These are phyloP conservation scores for Drosophila ustulata DNA, from an alignment of 2,888 invertebrate genomes.

Conservation along the genomic window DNA sequence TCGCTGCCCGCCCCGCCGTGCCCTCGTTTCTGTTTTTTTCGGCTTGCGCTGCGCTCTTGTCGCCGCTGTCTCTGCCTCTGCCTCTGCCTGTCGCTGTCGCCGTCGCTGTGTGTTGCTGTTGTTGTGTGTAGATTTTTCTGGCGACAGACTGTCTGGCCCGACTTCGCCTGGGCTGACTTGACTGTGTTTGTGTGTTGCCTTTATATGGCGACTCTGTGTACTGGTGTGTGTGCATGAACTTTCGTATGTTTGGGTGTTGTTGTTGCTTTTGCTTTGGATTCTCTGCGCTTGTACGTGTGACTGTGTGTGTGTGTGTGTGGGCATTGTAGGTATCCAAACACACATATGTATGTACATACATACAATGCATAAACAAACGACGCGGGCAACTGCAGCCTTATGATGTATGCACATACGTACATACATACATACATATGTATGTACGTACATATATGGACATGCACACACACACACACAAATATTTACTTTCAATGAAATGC, in stretches of 20 bases:
- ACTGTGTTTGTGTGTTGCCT: conserved; percentile 59
- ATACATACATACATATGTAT: conserved; percentile 5
- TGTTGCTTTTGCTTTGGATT: conserved; percentile 62
- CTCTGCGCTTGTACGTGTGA: conserved; percentile 25
- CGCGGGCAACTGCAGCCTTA: background rate
- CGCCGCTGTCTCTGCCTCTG: conserved; percentile 16
- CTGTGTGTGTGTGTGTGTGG: conserved; percentile 19
- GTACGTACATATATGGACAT: conserved; percentile 11
- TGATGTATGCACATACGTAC: conserved; percentile 16
- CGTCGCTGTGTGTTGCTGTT: conserved; percentile 30
- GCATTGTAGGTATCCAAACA: conserved; percentile 46
- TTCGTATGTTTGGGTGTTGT: conserved; percentile 63
- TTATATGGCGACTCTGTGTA: conserved; percentile 58
- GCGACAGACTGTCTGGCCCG: conserved; percentile 69
- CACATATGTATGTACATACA: conserved; percentile 19
- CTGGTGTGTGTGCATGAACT: conserved; percentile 54
- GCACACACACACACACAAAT: conserved; percentile 44
- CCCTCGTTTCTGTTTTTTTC: conserved; percentile 41
- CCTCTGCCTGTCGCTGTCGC: conserved; percentile 9
- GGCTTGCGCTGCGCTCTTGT: conserved; percentile 52
- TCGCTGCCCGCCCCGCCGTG: conserved; percentile 35
- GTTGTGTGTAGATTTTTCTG: conserved; percentile 65
- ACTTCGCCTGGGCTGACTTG: conserved; percentile 55
- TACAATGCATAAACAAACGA: conserved; percentile 33
- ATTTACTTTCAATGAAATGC: conserved; percentile 68